Evolutionary conservation across 2,888 invertebrate genomes (phyloP), one percentile per base, ranked within the genome.

Genomic region (Listrodromus nycthemerus): DNA sequence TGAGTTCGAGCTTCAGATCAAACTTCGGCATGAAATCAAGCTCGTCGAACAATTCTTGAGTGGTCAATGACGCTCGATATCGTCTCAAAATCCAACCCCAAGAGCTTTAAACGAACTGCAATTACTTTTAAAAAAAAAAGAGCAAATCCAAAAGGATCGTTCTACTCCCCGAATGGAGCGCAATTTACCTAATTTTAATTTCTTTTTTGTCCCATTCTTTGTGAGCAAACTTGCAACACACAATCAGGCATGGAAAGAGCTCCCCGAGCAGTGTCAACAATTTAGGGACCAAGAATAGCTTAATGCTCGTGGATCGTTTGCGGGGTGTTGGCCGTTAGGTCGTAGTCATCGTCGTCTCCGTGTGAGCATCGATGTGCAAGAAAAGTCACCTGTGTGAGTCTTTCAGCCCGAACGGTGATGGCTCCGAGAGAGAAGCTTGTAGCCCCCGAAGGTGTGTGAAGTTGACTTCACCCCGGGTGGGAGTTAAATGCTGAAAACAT

Each of bases 241-340:
- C 30, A 27, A 7, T 7, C 27, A 52, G 58, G 30, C 61, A 71
- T 24, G 33, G 24, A 82, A 65, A 58, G 61, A 69, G 70, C 48
- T 50, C 61, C 50, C 61, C 67, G 66, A 65, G 83, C 85, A 90
- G 84, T 88, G 91, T 91, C 90, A 91, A 91, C 91, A 91, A 89
- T 89, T 89, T 89, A 89, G 87, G 83, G 63, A 87, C 89, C 88
- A 88, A 88, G 89, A 91, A 91, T 91, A 91, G 88, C 86, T 82
- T 77, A 76, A 85, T 69, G 86, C 81, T 84, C 86, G 88, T 87
- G 87, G 16, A 71, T 78, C 61, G 48, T 61, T 30, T 50, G 77
- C 58, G 74, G 79, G 82, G 82, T 74, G 75, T 65, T 65, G 75
- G 73, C 63, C 61, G 63, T 65, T 50, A 75, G 74, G 74, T 77